Base-by-base conservation (phyloP, 2,797 vertebrate species). In the Phoxinus dragarum region DNA sequence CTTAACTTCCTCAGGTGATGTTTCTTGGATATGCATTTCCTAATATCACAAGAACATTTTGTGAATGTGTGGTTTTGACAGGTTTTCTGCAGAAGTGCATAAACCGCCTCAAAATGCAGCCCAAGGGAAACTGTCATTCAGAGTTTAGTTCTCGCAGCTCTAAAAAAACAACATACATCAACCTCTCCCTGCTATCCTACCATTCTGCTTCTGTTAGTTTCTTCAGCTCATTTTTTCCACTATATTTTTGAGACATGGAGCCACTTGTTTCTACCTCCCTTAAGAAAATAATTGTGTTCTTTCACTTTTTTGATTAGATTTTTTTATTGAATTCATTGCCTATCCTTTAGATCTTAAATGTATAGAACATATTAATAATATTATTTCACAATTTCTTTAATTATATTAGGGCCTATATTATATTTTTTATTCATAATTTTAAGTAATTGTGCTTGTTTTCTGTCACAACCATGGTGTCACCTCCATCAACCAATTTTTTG, bases 141-240 rank as follows among this genome's bases (percentile, higher is more conserved):
- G 31, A 52, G 61, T 84, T 76, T 54, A 74, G 19, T 36, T 61
- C 9, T 42, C 54, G 36, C 54, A 52, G 42, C 81, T 83, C 71
- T 75, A n/a, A 83, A 66, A 73, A 49, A 73, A 27, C 27, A n/a
- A n/a, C n/a, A n/a, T n/a, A n/a, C n/a, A 27, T 27, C 31, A 38
- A 47, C 73, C 27, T 49, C 54, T 27, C 40, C 56, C 19, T 12
- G 3, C 36, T 42, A 36, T 74, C 27, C n/a, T 66, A 11, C 59
- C 16, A 52, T 36, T 17, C 67, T 34, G 10, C 40, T 61, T 66
- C 40, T 44, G 12, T 17, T 3, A 27, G 12, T 72, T 16, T 71
- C 9, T 42, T 72, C 12, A 3, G 21, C 23, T n/a, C 2, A 12
- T 12, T 71, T 71, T 69, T n/a, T 27, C 5, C 11, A 21, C 38